These are phyloP conservation scores for Sipha maydis DNA, from an alignment of 2,888 invertebrate genomes.

Conservation along the genomic window DNA sequence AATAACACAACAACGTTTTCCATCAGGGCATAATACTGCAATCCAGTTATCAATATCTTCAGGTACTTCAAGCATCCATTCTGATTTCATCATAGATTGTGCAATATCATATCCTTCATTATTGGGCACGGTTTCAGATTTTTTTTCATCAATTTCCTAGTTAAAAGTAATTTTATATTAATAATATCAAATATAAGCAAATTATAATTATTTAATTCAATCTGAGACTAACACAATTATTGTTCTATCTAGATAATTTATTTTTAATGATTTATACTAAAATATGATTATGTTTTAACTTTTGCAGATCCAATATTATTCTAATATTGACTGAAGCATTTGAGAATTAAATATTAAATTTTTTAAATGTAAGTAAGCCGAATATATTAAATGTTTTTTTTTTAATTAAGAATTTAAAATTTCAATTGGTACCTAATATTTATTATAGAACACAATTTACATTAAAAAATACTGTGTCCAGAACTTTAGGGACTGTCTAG, in stretches of 20 bases:
- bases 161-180: neutral
- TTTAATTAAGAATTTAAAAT: no score
- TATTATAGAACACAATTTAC: no score
- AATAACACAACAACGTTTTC: constrained; percentile 83
- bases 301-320: neutral
- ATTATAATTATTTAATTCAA: neutral
- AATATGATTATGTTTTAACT: neutral
- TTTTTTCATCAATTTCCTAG: constrained; percentile 41
- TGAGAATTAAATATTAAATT: neutral
- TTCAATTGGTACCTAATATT: no score
- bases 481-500: no score
- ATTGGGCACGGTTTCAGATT: neutral
- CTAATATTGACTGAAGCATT: neutral
- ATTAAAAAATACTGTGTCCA: no score
- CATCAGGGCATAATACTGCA: constrained; percentile 84
- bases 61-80: constrained; percentile 92
- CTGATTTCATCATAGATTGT: constrained; percentile 81
- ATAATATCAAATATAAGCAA: neutral
- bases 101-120: constrained; percentile 50
- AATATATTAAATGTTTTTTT: no score
- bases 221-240: neutral
- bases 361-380: neutral
- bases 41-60: constrained; percentile 79
- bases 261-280: neutral
- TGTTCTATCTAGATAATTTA: neutral